phyloP scores from a whole-genome alignment of 2,888 invertebrate species.

The Odiellus spinosus region DNA sequence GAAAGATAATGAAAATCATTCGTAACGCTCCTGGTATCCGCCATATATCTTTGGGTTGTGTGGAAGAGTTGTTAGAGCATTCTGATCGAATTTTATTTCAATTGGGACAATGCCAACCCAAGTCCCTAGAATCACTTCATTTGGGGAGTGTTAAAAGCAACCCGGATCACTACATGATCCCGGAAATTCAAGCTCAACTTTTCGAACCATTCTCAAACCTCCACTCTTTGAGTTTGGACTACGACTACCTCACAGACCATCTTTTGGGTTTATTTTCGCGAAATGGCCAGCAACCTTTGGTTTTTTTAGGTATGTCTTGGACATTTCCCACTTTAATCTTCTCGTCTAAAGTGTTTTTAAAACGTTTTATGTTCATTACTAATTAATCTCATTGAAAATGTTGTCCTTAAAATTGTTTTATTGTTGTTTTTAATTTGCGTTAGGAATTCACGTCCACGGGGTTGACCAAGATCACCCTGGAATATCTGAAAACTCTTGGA shows the following conservation, averaged over 20 bases:
- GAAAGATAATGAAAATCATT: constrained; percentile 31
- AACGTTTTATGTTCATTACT: too few species aligned
- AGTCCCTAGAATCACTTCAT: constrained; percentile 44
- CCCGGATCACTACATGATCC: constrained; percentile 45
- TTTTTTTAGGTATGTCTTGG: too few species aligned
- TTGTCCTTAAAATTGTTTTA: too few species aligned
- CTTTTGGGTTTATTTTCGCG: constrained; percentile 24
- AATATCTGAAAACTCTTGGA: constrained; percentile 47
- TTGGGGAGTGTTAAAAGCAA: constrained; percentile 56
- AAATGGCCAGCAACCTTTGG: constrained; percentile 21
- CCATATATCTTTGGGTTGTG: constrained; percentile 39
- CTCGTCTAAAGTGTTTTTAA: too few species aligned
- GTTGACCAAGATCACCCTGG: constrained; percentile 45
- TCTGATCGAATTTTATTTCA: constrained; percentile 32
- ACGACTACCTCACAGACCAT: constrained; percentile 27
- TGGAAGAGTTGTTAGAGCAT: constrained; percentile 37
- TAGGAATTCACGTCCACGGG: constrained; percentile 54
- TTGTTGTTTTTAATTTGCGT: too few species aligned
- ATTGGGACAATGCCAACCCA: constrained; percentile 35
- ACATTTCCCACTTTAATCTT: too few species aligned
- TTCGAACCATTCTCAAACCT: constrained; percentile 44
- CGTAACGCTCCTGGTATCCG: constrained; percentile 33
- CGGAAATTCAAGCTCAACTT: constrained; percentile 39
- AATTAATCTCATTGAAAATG: too few species aligned
- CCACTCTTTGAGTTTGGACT: constrained; percentile 40